These are phyloP conservation scores for Leucoraja ocellata DNA, from an alignment of 2,797 vertebrate genomes.

Conservation along the genomic window DNA sequence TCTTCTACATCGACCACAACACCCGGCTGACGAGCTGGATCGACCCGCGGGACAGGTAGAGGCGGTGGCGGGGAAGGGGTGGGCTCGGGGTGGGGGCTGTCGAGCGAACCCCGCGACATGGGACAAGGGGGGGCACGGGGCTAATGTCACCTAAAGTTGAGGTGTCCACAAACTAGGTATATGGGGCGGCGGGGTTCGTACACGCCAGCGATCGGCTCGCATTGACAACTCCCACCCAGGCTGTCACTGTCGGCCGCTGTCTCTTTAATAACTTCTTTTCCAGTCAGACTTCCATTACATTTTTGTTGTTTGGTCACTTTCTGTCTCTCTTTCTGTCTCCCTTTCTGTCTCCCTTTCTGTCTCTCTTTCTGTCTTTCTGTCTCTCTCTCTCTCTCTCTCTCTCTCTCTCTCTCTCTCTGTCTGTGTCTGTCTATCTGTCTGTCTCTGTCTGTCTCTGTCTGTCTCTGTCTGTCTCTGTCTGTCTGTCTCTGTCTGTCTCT, in stretches of 20 bases:
- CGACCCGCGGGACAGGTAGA: slow-evolving; percentile 88
- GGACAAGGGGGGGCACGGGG: neutral
- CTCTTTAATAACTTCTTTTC: neutral
- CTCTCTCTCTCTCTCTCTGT: too few relatives aligned
- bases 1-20: slow-evolving; percentile 95
- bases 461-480: too few relatives aligned
- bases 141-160: neutral
- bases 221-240: neutral
- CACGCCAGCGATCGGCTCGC: neutral
- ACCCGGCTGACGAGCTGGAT: slow-evolving; percentile 95
- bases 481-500: too few relatives aligned
- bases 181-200: neutral
- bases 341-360: too few relatives aligned
- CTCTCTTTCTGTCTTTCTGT: too few relatives aligned
- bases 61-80: neutral
- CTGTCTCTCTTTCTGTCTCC: neutral
- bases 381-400: too few relatives aligned
- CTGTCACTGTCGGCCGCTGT: slow-evolving; percentile 2
- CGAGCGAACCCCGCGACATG: neutral
- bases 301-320: neutral
- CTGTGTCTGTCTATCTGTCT: too few relatives aligned
- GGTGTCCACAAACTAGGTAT: neutral
- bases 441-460: too few relatives aligned
- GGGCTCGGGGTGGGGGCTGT: too few relatives aligned
- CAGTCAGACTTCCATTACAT: neutral